Percentiles rank a stretch among this genome's conserved stretches.
Conservation (phyloP, 2,113 vertebrate genomes). For the Hydrochoerus hydrochaeris region DNA sequence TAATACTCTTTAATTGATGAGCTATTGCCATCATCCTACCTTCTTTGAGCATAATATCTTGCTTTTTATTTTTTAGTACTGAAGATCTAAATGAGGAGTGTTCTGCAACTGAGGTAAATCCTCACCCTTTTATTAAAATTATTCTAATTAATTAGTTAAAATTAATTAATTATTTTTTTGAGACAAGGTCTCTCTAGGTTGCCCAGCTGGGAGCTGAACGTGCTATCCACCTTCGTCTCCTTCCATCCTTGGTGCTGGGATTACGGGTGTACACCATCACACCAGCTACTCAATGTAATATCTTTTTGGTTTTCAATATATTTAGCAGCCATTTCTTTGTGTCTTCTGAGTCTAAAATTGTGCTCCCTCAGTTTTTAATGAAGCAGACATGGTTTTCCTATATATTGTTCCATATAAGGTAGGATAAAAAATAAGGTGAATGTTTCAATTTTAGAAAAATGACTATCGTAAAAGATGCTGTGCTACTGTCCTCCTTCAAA, state of each 20-base stretch:
- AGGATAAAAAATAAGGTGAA: not conserved
- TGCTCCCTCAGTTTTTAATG: not conserved
- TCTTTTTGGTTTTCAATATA: not conserved
- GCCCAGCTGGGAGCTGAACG: not conserved
- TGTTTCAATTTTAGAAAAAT: not conserved
- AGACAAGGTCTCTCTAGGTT: not conserved
- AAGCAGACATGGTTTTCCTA: not conserved
- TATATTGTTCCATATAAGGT: not conserved
- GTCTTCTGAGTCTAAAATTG: not conserved
- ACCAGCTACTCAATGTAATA: not conserved
- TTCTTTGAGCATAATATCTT: not conserved
- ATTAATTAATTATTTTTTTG: not conserved
- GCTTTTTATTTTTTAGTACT: not conserved
- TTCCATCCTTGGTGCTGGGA: not conserved
- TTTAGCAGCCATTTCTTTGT: not conserved
- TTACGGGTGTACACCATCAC: not conserved
- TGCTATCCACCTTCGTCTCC: not conserved
- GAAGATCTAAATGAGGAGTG: not conserved
- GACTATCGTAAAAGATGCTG: not conserved
- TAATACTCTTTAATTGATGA: not conserved
- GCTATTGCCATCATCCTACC: not conserved
- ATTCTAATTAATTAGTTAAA: too few species aligned
- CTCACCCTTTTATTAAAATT: too few species aligned
- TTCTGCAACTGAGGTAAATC: not conserved
- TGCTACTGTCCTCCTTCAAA: not conserved